A percentile compares a stretch with the other conserved stretches of the same genome.
phyloP scores from a whole-genome alignment of 1,140 invertebrate species.

The Drosophila nannoptera region DNA sequence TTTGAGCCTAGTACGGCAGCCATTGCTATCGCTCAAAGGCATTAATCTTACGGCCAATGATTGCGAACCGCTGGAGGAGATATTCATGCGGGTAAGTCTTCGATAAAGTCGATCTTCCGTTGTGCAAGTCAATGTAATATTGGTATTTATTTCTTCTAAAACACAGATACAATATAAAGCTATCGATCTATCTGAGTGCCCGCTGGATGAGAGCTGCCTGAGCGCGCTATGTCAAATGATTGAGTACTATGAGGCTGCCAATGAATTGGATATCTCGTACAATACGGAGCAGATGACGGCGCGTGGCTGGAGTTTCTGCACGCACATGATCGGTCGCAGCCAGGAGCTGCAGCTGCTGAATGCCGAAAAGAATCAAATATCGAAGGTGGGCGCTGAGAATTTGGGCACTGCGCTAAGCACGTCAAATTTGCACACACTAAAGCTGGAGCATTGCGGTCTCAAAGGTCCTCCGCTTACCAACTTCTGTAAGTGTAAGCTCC shows the following conservation, averaged over 20 bases:
- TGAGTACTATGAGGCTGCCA: conserved; percentile 93
- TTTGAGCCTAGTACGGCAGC: conserved; percentile 77
- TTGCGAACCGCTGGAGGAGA: conserved; percentile 87
- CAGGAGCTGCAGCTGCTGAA: conserved; percentile 70
- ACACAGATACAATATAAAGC: conserved; percentile 74
- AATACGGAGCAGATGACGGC: conserved; percentile 84
- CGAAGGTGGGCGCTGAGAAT: conserved; percentile 68
- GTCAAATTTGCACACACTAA: conserved; percentile 85
- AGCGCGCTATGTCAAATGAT: conserved; percentile 92
- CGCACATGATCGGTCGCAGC: conserved; percentile 74
- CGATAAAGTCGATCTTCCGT: neutral
- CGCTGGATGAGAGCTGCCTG: conserved; percentile 67
- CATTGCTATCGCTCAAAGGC: conserved; percentile 81
- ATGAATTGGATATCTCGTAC: conserved; percentile 87
- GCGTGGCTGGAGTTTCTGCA: conserved; percentile 86
- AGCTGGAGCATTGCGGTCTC: conserved; percentile 87
- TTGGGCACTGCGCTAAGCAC: conserved; percentile 79
- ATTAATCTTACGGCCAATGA: conserved; percentile 81
- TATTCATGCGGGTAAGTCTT: conserved; percentile 83
- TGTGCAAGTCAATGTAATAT: neutral
- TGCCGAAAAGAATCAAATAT: conserved; percentile 75
- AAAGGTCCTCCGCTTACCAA: conserved; percentile 84
- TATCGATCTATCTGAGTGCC: conserved; percentile 75
- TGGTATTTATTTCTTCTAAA: neutral
- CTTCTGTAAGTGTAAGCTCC: conserved; percentile 81